Percentiles rank a stretch among this genome's conserved stretches.
These are phyloP conservation scores for Eupeodes luniger DNA, from an alignment of 2,888 invertebrate genomes.

Conservation along the genomic window DNA sequence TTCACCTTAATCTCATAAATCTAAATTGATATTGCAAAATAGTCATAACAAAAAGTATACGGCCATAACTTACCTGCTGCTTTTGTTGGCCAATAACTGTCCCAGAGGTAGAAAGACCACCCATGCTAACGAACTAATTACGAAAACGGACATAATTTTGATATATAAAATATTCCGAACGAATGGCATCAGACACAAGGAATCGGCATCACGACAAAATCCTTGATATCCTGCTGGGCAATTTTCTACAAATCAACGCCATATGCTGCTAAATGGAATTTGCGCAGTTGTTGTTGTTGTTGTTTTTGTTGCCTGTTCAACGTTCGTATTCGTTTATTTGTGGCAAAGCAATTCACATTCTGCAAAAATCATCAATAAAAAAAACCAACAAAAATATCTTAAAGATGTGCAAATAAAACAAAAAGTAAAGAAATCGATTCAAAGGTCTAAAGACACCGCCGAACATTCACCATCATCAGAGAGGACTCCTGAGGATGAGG, in stretches of 20 bases:
- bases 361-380: constrained; percentile 12
- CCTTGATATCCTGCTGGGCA: constrained; percentile 55
- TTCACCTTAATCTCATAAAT: too few species aligned
- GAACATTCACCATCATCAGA: constrained; percentile 49
- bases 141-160: constrained; percentile 20
- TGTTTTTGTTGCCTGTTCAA: too few species aligned
- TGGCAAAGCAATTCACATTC: constrained; percentile 49
- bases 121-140: constrained; percentile 70
- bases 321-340: background rate
- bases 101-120: constrained; percentile 50
- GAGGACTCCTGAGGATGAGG: background rate
- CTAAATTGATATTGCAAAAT: background rate
- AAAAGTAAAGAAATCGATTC: constrained; percentile 34
- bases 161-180: constrained; percentile 20
- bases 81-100: background rate
- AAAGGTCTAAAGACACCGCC: constrained; percentile 44
- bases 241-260: constrained; percentile 66
- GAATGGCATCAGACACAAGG: background rate
- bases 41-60: background rate
- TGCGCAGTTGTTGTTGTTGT: constrained; percentile 40
- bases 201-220: constrained; percentile 1
- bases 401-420: constrained; percentile 6
- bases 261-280: constrained; percentile 62
- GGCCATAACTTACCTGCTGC: background rate
- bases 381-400: background rate